Evolutionary conservation across 2,888 invertebrate genomes (phyloP).

Genomic region (Chloromyia formosa): DNA sequence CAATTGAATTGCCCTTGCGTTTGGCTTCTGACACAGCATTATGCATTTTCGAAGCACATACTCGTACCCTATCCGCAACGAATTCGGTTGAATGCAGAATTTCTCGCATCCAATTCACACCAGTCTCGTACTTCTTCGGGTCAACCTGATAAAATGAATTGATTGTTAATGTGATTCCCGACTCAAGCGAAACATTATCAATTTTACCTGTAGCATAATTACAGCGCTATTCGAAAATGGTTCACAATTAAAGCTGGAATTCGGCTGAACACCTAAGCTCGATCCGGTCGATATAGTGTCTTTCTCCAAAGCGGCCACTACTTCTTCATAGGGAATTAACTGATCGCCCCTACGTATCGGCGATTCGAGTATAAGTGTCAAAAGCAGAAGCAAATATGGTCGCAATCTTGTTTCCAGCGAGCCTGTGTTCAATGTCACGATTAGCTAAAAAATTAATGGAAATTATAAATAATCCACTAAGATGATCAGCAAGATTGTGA

Average conservation of each 20-base stretch:
- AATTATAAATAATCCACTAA: not conserved
- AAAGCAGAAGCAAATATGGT: slow-evolving; percentile 77
- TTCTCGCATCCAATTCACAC: slow-evolving; percentile 80
- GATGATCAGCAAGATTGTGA: slow-evolving; percentile 57
- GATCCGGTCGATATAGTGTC: slow-evolving; percentile 75
- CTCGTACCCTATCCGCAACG: slow-evolving; percentile 76
- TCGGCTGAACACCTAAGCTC: slow-evolving; percentile 70
- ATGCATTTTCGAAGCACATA: slow-evolving; percentile 81
- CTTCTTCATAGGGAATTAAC: slow-evolving; percentile 68
- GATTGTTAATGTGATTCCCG: too few relatives aligned
- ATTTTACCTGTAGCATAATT: slow-evolving; percentile 68
- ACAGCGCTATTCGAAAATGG: slow-evolving; percentile 74
- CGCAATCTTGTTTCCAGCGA: slow-evolving; percentile 69
- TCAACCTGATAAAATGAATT: slow-evolving; percentile 66
- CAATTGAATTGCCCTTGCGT: slow-evolving; percentile 76
- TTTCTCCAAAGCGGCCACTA: slow-evolving; percentile 80
- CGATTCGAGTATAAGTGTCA: slow-evolving; percentile 80
- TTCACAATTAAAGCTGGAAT: slow-evolving; percentile 74
- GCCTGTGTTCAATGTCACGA: slow-evolving; percentile 76
- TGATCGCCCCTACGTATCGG: slow-evolving; percentile 66
- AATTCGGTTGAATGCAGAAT: slow-evolving; percentile 77
- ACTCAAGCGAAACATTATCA: not conserved
- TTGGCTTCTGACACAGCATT: slow-evolving; percentile 83
- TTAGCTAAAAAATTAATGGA: slow-evolving; percentile 68
- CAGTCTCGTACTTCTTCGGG: slow-evolving; percentile 75